A percentile compares a stretch with the other conserved stretches of the same genome.
These are phyloP conservation scores for Endomychus coccineus DNA, from an alignment of 2,888 invertebrate species.

Conservation along the genomic window DNA sequence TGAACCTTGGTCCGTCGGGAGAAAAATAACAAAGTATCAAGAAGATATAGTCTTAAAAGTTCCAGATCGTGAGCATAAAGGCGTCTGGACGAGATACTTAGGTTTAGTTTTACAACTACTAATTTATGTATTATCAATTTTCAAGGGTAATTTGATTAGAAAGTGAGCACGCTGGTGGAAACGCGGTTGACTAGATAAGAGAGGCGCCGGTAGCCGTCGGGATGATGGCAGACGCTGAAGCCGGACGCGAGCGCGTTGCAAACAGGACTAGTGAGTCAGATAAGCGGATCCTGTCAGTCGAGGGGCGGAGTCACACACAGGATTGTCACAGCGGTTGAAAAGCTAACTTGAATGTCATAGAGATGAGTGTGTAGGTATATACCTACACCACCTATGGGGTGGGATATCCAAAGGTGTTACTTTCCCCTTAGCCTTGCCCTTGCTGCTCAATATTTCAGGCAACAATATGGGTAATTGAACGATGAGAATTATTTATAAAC, in stretches of 20 bases:
- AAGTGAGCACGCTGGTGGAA: no score
- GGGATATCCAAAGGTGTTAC: conserved; percentile 11
- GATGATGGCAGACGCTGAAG: conserved; percentile 32
- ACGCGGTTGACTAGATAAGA: conserved; percentile 29
- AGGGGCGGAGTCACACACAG: conserved; percentile 37
- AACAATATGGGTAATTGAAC: conserved; percentile 4
- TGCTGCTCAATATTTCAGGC: not conserved
- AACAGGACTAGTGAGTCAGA: conserved; percentile 42
- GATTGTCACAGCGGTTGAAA: conserved; percentile 45
- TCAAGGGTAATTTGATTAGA: no score
- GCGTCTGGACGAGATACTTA: no score
- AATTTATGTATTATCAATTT: no score
- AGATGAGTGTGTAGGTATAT: conserved; percentile 20
- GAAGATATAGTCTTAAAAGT: no score
- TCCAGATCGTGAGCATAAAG: no score
- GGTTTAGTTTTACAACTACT: no score
- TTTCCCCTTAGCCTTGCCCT: not conserved
- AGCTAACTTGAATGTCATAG: conserved; percentile 40
- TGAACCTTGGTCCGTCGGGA: no score
- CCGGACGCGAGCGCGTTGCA: conserved; percentile 36
- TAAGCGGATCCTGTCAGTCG: conserved; percentile 38
- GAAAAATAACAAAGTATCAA: no score
- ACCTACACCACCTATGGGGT: conserved; percentile 14
- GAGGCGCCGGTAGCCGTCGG: conserved; percentile 35
- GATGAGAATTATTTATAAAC: conserved; percentile 2